phyloP scores from a whole-genome alignment of 2,113 vertebrate species.

The Chionis minor region DNA sequence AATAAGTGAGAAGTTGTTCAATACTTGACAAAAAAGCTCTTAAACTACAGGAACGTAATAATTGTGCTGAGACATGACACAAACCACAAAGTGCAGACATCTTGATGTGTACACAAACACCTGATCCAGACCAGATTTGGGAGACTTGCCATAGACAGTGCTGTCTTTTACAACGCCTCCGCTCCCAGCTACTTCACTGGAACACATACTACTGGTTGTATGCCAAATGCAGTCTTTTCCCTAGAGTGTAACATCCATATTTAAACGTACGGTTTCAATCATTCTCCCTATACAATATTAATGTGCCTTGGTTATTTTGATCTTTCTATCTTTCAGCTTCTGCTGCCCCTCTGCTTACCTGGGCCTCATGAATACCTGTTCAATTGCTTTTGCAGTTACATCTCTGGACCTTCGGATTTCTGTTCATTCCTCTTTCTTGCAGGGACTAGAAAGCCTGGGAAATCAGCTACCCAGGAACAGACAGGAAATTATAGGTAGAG shows the following conservation, averaged over 20 bases:
- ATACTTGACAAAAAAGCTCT: background rate
- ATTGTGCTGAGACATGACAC: background rate
- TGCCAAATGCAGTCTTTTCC: background rate
- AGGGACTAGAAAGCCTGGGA: background rate
- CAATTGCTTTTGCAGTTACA: background rate
- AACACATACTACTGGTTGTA: too few species aligned
- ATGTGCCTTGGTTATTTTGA: background rate
- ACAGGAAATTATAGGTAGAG: background rate
- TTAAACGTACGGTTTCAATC: background rate
- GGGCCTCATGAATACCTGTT: background rate
- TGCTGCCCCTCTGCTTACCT: background rate
- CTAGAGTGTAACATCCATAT: rapidly evolving
- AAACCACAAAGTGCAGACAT: rapidly evolving
- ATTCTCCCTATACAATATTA: background rate
- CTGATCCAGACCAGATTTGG: background rate
- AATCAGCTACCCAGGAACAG: background rate
- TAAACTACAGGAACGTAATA: background rate
- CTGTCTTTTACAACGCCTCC: background rate
- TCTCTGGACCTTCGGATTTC: background rate
- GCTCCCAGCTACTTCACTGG: background rate
- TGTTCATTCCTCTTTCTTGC: background rate
- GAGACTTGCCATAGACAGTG: background rate
- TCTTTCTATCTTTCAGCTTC: background rate
- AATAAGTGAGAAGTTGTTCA: background rate
- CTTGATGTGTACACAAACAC: rapidly evolving